These are phyloP conservation scores for Luscinia luscinia DNA, from an alignment of 2,797 vertebrate genomes.

Conservation along the genomic window DNA sequence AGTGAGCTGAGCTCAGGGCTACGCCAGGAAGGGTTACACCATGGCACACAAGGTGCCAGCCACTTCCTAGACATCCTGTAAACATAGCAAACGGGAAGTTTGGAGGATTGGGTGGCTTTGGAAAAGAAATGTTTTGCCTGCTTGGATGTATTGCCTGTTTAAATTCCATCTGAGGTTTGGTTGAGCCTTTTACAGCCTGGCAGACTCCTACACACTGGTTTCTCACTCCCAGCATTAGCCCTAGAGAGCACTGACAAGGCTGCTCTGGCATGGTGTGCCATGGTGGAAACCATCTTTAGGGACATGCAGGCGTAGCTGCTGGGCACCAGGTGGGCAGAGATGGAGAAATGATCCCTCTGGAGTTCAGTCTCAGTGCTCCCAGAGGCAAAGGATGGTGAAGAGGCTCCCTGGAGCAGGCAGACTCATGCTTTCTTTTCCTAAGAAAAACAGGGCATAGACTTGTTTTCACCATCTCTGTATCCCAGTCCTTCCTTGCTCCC, in stretches of 20 bases:
- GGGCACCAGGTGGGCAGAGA: rapidly evolving
- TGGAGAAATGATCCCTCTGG: background rate
- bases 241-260: background rate
- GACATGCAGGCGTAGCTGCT: background rate
- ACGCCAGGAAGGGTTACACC: background rate
- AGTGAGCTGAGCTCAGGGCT: background rate
- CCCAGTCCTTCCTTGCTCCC: background rate
- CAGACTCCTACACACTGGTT: background rate
- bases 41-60: conserved; percentile 3
- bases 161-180: background rate
- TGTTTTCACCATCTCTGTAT: background rate
- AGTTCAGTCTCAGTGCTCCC: background rate
- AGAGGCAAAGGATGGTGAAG: background rate
- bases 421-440: background rate
- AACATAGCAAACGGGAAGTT: background rate
- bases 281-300: background rate
- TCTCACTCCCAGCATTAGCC: background rate
- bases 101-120: background rate
- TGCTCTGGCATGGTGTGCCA: rapidly evolving
- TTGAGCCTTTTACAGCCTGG: background rate
- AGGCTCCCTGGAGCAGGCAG: background rate
- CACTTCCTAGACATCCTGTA: background rate
- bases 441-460: background rate
- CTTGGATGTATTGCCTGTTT: background rate
- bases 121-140: background rate